A percentile compares a stretch with the other conserved stretches of the same genome.
These are phyloP conservation scores for Spheniscus mendiculus DNA, from an alignment of 2,113 vertebrate genomes.

Conservation along the genomic window DNA sequence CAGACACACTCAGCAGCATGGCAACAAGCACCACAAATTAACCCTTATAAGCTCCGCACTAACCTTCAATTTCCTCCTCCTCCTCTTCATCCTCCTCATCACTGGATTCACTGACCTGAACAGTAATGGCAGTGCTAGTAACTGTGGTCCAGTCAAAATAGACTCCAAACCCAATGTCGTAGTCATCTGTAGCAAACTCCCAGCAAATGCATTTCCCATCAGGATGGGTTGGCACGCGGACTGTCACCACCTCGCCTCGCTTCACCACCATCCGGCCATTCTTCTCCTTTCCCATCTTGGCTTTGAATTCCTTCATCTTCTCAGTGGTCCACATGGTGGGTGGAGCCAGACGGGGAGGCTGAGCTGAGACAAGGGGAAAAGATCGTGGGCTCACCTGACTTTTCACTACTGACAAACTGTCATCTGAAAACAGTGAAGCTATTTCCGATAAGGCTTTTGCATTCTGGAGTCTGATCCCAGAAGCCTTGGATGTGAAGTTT, in stretches of 20 bases:
- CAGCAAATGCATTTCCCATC: slow-evolving; percentile 93
- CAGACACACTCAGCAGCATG: background rate
- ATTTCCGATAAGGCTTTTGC: background rate
- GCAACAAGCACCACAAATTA: background rate
- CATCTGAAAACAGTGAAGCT: background rate
- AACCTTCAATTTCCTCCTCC: slow-evolving; percentile 87
- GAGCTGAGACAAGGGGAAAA: slow-evolving; percentile 71
- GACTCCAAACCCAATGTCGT: slow-evolving; percentile 96
- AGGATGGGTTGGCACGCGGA: slow-evolving; percentile 92
- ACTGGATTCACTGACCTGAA: slow-evolving; percentile 97
- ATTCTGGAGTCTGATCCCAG: background rate
- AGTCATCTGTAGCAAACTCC: slow-evolving; percentile 96
- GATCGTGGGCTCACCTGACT: background rate
- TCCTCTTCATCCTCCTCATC: slow-evolving; percentile 98
- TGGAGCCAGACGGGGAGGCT: slow-evolving; percentile 84
- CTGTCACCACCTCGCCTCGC: slow-evolving; percentile 93
- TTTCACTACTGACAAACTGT: background rate
- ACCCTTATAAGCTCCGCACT: background rate
- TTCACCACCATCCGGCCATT: slow-evolving; percentile 90
- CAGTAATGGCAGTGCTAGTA: slow-evolving; percentile 91
- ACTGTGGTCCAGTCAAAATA: slow-evolving; percentile 97
- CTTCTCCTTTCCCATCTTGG: slow-evolving; percentile 87
- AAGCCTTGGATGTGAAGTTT: background rate
- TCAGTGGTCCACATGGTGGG: slow-evolving; percentile 89
- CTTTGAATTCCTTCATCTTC: slow-evolving; percentile 92